These are phyloP conservation scores for Andrena bicolor DNA, from an alignment of 2,888 invertebrate species.

Conservation along the genomic window DNA sequence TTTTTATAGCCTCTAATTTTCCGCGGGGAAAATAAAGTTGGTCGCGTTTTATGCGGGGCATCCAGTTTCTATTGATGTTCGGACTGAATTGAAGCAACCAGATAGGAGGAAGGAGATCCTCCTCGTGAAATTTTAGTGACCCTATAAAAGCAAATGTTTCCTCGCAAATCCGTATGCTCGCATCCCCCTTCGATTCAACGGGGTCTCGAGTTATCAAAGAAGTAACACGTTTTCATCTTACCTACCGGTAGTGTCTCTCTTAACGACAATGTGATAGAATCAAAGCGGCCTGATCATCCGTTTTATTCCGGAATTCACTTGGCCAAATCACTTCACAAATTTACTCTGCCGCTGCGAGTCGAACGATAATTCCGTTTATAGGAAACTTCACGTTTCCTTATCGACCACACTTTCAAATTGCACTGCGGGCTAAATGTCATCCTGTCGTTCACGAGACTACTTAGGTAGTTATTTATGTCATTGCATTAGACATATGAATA, in stretches of 20 bases:
- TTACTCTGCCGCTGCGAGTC: slow-evolving; percentile 3
- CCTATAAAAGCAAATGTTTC: slow-evolving; percentile 69
- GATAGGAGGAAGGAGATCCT: slow-evolving; percentile 50
- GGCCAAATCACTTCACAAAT: slow-evolving; percentile 32
- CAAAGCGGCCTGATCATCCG: slow-evolving; percentile 43
- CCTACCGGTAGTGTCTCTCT: slow-evolving; percentile 29
- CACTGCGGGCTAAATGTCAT: too few relatives aligned
- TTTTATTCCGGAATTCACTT: slow-evolving; percentile 52
- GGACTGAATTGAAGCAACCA: slow-evolving; percentile 32
- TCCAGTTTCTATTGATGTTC: slow-evolving; percentile 38
- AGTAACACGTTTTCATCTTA: slow-evolving; percentile 61
- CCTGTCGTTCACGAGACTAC: neutral
- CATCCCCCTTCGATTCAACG: slow-evolving; percentile 29
- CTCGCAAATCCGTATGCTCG: slow-evolving; percentile 70
- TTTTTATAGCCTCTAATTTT: slow-evolving; percentile 22
- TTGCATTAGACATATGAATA: neutral
- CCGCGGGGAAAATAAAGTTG: neutral
- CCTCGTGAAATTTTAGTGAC: slow-evolving; percentile 74
- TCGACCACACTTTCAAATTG: neutral
- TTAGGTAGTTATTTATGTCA: neutral
- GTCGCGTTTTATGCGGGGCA: slow-evolving; percentile 28
- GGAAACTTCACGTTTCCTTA: neutral
- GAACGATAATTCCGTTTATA: slow-evolving; percentile 6
- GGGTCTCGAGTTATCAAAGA: slow-evolving; percentile 59
- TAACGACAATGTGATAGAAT: slow-evolving; percentile 66